These are phyloP conservation scores for Peromyscus attwateri DNA, from an alignment of 2,797 vertebrate genomes.

Conservation along the genomic window DNA sequence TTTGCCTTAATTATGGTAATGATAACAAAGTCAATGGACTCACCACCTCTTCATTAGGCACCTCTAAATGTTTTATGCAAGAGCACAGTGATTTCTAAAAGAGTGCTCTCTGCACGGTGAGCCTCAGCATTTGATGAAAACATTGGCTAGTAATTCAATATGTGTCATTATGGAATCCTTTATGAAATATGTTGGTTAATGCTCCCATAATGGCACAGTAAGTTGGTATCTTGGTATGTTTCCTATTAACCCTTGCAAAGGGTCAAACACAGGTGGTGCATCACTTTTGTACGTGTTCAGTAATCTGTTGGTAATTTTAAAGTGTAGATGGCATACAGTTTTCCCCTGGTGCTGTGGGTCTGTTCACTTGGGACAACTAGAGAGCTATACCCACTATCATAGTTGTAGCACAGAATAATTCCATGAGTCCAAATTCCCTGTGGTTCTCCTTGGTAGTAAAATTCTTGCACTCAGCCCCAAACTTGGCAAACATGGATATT, in stretches of 20 bases:
- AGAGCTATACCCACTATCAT: neutral
- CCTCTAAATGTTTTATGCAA: conserved; percentile 76
- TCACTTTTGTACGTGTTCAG: neutral
- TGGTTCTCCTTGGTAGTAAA: neutral
- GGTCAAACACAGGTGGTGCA: neutral
- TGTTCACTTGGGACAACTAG: neutral
- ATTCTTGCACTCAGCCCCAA: neutral
- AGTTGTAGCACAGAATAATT: neutral
- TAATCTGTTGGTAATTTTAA: neutral
- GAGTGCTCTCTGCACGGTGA: conserved; percentile 4
- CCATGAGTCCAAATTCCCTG: neutral
- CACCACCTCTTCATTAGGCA: conserved; percentile 69
- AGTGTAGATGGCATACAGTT: neutral
- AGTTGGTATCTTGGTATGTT: conserved; percentile 14
- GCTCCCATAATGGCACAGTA: neutral
- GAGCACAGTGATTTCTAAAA: conserved; percentile 40
- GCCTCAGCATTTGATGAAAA: conserved; percentile 43
- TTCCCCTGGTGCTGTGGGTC: neutral
- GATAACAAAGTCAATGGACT: conserved; percentile 76
- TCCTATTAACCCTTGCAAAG: neutral
- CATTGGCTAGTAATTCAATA: conserved; percentile 29
- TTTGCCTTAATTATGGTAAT: conserved; percentile 79
- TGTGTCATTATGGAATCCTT: neutral
- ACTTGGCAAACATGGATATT: neutral
- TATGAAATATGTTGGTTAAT: conserved; percentile 21